Percentiles rank a stretch among this genome's conserved stretches.
Conservation (phyloP, 1,140 invertebrate genomes). For the Stegodyphus dumicola region DNA sequence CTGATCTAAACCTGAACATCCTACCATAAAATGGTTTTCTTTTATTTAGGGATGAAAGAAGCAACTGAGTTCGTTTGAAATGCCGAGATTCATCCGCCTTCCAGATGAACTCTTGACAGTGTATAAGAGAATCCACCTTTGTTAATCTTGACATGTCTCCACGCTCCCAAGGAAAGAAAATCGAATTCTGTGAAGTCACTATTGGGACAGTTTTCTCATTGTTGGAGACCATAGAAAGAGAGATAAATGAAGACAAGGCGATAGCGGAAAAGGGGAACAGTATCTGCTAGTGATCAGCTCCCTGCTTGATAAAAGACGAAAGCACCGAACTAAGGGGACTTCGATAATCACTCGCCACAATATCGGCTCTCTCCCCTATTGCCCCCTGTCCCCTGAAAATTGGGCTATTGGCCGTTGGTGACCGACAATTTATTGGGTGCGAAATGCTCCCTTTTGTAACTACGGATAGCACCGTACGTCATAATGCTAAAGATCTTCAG, state of each 20-base stretch:
- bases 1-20: too few species aligned
- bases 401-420: conserved; percentile 21
- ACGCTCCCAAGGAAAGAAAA: neutral
- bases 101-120: too few species aligned
- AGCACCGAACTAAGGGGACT: neutral
- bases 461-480: neutral
- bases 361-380: conserved; percentile 18
- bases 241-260: conserved; percentile 43
- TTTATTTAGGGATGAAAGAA: too few species aligned
- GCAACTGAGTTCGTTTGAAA: too few species aligned
- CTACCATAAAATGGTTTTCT: too few species aligned
- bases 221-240: conserved; percentile 16
- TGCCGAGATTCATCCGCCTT: too few species aligned
- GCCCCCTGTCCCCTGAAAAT: neutral
- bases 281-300: conserved; percentile 39
- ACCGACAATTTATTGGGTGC: conserved; percentile 21
- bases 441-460: neutral
- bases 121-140: neutral
- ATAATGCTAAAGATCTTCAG: too few species aligned
- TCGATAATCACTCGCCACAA: conserved; percentile 52
- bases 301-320: conserved; percentile 28
- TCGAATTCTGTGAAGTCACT: neutral
- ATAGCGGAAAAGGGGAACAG: conserved; percentile 42
- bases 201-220: conserved; percentile 10
- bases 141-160: conserved; percentile 10